Conservation (phyloP, 2,113 vertebrate species). For the Ardeotis arabs region DNA sequence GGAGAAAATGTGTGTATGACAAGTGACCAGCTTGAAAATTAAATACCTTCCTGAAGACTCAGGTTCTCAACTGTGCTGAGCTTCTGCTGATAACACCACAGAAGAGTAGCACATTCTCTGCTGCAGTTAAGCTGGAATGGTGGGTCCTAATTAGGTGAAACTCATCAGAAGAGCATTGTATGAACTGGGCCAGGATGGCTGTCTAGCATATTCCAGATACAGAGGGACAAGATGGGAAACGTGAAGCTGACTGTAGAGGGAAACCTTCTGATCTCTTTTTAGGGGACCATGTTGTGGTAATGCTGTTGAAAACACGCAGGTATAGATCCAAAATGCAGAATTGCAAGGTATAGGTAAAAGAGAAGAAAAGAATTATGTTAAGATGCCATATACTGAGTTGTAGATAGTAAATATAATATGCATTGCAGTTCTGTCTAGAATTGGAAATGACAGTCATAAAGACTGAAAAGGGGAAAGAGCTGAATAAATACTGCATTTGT, state of each 20-base stretch:
- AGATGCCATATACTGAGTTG: not conserved
- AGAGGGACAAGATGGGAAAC: not conserved
- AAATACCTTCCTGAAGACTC: not conserved
- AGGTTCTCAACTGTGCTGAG: not conserved
- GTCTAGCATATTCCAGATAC: not conserved
- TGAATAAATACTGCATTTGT: not conserved
- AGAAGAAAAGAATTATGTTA: not conserved
- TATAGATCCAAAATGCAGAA: not conserved
- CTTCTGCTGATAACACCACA: not conserved
- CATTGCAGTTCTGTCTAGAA: not conserved
- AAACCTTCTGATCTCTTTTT: not conserved
- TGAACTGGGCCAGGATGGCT: not conserved
- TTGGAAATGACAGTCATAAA: not conserved
- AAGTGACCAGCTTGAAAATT: not conserved
- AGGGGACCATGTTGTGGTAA: not conserved
- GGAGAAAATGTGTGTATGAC: not conserved
- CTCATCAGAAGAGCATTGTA: not conserved
- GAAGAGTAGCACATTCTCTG: not conserved
- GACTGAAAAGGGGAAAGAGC: not conserved
- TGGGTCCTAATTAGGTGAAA: not conserved
- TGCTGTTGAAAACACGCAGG: not conserved
- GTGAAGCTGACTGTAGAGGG: not conserved
- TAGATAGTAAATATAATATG: not conserved
- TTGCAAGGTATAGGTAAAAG: not conserved
- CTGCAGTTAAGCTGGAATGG: not conserved